A percentile compares a stretch with the other conserved stretches of the same genome.
phyloP scores from a whole-genome alignment of 2,113 vertebrate species.

The Brachyhypopomus occidentalis region DNA sequence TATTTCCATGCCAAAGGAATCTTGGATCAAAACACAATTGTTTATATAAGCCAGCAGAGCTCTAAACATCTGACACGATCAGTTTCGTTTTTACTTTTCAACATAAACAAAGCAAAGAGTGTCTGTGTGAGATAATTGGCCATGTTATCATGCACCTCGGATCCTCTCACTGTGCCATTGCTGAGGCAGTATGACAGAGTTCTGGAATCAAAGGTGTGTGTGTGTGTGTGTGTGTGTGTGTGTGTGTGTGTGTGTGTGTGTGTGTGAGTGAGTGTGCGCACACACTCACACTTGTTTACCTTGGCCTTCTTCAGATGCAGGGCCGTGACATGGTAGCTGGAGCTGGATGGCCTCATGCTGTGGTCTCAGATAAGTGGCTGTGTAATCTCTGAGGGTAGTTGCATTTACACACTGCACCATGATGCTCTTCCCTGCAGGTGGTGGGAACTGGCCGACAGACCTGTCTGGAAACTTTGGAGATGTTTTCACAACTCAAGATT shows the following conservation, averaged over 20 bases:
- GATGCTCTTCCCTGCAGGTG: slow-evolving; percentile 9
- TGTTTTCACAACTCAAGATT: not conserved
- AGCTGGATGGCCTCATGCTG: slow-evolving; percentile 53
- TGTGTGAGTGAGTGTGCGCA: too few species aligned
- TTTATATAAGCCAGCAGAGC: too few species aligned
- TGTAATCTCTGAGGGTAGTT: slow-evolving; percentile 39
- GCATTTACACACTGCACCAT: not conserved
- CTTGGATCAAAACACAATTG: too few species aligned
- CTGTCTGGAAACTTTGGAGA: not conserved
- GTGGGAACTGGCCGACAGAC: not conserved
- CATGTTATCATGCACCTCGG: slow-evolving; percentile 21
- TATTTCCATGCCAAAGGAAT: too few species aligned
- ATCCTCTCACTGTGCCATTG: slow-evolving; percentile 12
- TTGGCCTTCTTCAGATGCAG: slow-evolving; percentile 57
- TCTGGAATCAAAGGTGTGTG: slow-evolving; percentile 64
- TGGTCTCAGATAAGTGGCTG: slow-evolving; percentile 51
- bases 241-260: too few species aligned
- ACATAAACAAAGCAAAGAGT: slow-evolving; percentile 25
- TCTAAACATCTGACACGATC: too few species aligned
- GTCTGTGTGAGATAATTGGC: slow-evolving; percentile 32
- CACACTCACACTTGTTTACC: slow-evolving; percentile 54
- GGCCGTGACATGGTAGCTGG: slow-evolving; percentile 55
- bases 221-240: too few species aligned
- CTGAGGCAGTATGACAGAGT: slow-evolving; percentile 58
- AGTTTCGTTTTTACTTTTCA: too few species aligned